Conservation (phyloP, 2,113 vertebrate species). For the Corvus cornix region DNA sequence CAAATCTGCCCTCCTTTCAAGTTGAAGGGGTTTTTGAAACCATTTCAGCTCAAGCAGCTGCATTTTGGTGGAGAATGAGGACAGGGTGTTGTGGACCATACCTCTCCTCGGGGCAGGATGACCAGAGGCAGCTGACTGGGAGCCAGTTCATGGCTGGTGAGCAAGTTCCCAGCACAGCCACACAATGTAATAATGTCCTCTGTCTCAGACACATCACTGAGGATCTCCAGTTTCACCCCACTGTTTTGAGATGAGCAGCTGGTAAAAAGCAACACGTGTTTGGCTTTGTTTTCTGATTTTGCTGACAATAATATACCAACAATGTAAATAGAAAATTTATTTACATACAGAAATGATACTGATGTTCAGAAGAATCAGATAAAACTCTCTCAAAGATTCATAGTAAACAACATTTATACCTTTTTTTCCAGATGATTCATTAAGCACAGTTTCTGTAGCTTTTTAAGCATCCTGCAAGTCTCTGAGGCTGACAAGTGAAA, state of each 20-base stretch:
- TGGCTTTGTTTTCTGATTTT: not conserved
- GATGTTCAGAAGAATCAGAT: not conserved
- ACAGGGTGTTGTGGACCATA: not conserved
- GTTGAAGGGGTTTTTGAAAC: not conserved
- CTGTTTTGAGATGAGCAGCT: not conserved
- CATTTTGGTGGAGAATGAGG: not conserved
- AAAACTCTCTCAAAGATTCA: not conserved
- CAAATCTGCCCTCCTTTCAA: not conserved
- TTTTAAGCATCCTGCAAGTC: not conserved
- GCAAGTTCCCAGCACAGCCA: not conserved
- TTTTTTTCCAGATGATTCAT: not conserved
- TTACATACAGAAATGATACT: not conserved
- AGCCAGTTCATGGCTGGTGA: not conserved
- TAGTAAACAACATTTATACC: not conserved
- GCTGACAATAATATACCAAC: accelerated
- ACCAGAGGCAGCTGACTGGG: not conserved
- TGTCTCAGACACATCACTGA: not conserved
- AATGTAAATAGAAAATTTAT: not conserved
- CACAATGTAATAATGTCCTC: not conserved
- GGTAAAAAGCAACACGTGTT: not conserved
- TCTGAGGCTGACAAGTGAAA: not conserved
- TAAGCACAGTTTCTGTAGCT: not conserved
- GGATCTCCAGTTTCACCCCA: not conserved
- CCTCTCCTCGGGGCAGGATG: not conserved
- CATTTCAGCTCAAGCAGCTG: not conserved